Evolutionary conservation across 2,113 vertebrate genomes (phyloP).

Genomic region (Lophius piscatorius): DNA sequence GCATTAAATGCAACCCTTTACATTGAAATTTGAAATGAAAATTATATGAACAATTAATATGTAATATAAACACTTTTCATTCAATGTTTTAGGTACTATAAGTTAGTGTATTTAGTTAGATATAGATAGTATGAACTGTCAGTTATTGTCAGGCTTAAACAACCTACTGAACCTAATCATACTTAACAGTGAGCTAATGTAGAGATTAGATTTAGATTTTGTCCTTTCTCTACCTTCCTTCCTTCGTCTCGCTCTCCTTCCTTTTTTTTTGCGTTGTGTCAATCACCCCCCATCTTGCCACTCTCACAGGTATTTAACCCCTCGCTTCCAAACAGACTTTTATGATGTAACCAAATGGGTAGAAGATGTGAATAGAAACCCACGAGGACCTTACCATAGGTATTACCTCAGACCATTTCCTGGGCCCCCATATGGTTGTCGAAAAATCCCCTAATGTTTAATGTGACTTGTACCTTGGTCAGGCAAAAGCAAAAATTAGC

Average conservation of each 20-base stretch:
- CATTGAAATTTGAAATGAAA: no score
- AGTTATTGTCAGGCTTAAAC: no score
- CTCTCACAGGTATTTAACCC: slow-evolving; percentile 99
- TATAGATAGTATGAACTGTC: no score
- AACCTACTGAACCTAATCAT: no score
- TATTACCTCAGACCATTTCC: slow-evolving; percentile 90
- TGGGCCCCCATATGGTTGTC: slow-evolving; percentile 64
- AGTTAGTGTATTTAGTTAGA: no score
- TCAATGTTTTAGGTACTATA: no score
- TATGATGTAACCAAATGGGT: slow-evolving; percentile 99
- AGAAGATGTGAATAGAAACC: slow-evolving; percentile 99
- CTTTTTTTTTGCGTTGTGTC: slow-evolving; percentile 89
- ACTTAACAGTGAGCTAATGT: no score
- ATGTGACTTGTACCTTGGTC: slow-evolving; percentile 64
- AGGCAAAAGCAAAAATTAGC: slow-evolving; percentile 38
- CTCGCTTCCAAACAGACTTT: slow-evolving; percentile 98
- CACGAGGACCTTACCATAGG: slow-evolving; percentile 98
- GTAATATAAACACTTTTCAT: no score
- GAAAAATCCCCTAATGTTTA: slow-evolving; percentile 59
- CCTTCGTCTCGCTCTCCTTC: slow-evolving; percentile 70
- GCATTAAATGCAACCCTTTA: no score
- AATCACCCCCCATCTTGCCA: slow-evolving; percentile 72
- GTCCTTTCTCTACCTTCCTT: slow-evolving; percentile 55
- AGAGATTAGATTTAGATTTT: slow-evolving; percentile 47
- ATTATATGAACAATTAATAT: no score